A percentile compares a stretch with the other conserved stretches of the same genome.
Conservation (phyloP, 2,797 vertebrate genomes). For the Argyrosomus regius region DNA sequence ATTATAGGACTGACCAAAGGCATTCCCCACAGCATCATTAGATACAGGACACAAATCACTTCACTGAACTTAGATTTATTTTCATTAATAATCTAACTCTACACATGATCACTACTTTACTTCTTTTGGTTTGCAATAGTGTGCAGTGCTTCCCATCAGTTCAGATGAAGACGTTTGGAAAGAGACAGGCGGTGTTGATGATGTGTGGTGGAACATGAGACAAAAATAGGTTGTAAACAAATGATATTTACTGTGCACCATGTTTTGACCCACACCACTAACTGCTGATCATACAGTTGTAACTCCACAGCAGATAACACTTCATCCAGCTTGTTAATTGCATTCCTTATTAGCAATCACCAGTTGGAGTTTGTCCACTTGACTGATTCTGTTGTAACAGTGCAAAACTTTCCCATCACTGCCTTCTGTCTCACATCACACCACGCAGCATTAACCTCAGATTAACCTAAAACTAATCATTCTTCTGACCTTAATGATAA, state of each 20-base stretch:
- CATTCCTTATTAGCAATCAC: neutral
- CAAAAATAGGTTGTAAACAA: neutral
- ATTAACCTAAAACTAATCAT: neutral
- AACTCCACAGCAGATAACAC: neutral
- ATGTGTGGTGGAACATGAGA: neutral
- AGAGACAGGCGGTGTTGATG: neutral
- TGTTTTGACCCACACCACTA: neutral
- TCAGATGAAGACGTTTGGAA: neutral
- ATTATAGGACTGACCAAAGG: too few relatives aligned
- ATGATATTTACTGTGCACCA: neutral
- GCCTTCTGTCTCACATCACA: neutral
- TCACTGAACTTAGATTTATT: too few relatives aligned
- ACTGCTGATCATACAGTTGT: conserved; percentile 10
- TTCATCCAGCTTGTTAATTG: conserved; percentile 23
- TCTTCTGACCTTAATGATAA: neutral
- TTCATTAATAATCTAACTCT: too few relatives aligned
- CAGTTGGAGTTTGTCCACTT: conserved; percentile 1
- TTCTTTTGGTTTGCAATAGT: too few relatives aligned
- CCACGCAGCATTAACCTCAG: conserved; percentile 1
- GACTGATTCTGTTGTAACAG: conserved; percentile 11
- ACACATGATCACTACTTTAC: too few relatives aligned
- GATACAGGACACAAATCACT: too few relatives aligned
- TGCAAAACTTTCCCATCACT: neutral
- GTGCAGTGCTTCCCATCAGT: too few relatives aligned
- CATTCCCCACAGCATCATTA: too few relatives aligned